These are phyloP conservation scores for Koerneria pararmatus DNA, from an alignment of 2,888 invertebrate species.

Conservation along the genomic window DNA sequence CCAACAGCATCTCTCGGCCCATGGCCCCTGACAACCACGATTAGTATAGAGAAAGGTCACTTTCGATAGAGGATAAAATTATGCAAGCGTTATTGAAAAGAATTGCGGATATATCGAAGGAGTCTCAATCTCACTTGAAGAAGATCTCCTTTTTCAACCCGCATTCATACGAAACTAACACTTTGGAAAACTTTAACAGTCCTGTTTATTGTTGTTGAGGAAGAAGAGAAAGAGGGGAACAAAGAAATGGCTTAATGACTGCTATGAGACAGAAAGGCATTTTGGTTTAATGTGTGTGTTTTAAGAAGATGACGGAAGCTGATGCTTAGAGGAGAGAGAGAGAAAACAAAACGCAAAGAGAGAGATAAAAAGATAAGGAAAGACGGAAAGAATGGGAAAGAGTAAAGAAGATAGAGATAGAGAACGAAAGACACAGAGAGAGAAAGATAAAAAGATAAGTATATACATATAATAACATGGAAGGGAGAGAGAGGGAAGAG, in stretches of 20 bases:
- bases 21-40: no score
- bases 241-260: background rate
- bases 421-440: conserved; percentile 11
- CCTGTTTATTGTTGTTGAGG: background rate
- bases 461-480: background rate
- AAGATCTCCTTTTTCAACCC: no score
- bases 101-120: no score
- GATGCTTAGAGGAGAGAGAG: background rate
- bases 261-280: background rate
- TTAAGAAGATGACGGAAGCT: conserved; percentile 15
- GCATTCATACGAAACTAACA: no score
- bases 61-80: no score
- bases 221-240: background rate
- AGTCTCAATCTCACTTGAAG: no score
- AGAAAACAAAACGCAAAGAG: background rate
- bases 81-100: no score
- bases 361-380: conserved; percentile 12
- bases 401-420: background rate
- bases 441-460: background rate
- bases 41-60: no score
- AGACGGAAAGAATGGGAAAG: conserved; percentile 14
- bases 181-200: no score
- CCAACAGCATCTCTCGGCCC: no score
- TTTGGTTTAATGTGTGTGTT: conserved; percentile 14
- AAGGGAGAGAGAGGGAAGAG: conserved; percentile 2